Evolutionary conservation across 2,113 vertebrate genomes (phyloP).

Genomic region (Pheucticus melanocephalus): DNA sequence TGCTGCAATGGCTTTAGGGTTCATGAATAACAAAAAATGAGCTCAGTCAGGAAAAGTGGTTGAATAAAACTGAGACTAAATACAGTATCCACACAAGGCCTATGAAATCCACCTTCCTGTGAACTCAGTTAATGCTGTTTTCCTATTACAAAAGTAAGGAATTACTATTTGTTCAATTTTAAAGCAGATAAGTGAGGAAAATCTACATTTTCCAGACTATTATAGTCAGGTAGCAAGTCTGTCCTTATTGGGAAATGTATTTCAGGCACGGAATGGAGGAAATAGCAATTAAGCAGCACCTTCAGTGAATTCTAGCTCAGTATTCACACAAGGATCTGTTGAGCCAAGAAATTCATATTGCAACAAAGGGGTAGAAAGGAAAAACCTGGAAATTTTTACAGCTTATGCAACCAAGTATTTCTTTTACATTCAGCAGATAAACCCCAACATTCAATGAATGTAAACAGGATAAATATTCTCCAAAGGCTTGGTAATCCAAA

Average conservation of each 20-base stretch:
- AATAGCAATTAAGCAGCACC: neutral
- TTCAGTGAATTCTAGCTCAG: neutral
- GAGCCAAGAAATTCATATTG: neutral
- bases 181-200: neutral
- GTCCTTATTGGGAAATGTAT: neutral
- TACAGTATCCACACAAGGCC: neutral
- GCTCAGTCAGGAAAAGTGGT: neutral
- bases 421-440: neutral
- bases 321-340: neutral
- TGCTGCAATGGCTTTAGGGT: slow-evolving; percentile 29
- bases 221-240: neutral
- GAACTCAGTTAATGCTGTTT: neutral
- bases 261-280: neutral
- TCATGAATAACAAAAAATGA: slow-evolving; percentile 55
- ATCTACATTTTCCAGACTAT: neutral
- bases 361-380: neutral
- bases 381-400: neutral
- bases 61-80: slow-evolving; percentile 24
- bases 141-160: neutral
- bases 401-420: neutral
- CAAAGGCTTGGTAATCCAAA: neutral
- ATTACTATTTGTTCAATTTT: neutral
- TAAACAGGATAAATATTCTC: neutral
- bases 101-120: neutral
- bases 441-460: neutral